Conservation (phyloP, 2,888 invertebrate genomes). For the Criorhina ranunculi region DNA sequence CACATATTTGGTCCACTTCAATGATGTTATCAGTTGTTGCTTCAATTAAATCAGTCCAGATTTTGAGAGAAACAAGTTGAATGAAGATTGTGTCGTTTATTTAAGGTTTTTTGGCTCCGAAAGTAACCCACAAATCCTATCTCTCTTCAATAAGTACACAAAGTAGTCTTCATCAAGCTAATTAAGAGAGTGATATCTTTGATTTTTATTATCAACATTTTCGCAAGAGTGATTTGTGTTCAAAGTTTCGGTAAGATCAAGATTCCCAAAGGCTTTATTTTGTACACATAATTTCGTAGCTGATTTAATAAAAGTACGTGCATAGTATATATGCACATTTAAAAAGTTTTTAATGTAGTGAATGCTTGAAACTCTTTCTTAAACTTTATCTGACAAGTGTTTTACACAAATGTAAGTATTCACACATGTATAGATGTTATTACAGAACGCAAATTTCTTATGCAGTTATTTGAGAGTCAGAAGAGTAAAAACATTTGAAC, state of each 20-base stretch:
- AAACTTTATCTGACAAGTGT: no score
- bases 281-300: neutral
- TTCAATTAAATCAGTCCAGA: neutral
- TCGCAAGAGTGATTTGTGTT: neutral
- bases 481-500: no score
- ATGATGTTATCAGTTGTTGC: conserved; percentile 17
- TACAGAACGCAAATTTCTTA: no score
- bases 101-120: neutral
- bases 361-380: no score
- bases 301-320: no score
- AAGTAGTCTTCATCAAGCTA: neutral
- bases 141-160: neutral
- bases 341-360: no score
- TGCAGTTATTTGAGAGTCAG: no score
- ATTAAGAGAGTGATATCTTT: conserved; percentile 5
- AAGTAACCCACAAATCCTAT: neutral
- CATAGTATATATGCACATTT: no score
- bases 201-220: conserved; percentile 2
- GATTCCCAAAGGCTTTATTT: no score
- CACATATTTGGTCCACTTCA: conserved; percentile 18
- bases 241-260: neutral
- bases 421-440: no score
- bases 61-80: neutral
- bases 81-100: neutral
- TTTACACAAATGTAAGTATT: no score